Evolutionary conservation across 2,113 vertebrate genomes (phyloP).

Genomic region (Benitochromis conjunctus): DNA sequence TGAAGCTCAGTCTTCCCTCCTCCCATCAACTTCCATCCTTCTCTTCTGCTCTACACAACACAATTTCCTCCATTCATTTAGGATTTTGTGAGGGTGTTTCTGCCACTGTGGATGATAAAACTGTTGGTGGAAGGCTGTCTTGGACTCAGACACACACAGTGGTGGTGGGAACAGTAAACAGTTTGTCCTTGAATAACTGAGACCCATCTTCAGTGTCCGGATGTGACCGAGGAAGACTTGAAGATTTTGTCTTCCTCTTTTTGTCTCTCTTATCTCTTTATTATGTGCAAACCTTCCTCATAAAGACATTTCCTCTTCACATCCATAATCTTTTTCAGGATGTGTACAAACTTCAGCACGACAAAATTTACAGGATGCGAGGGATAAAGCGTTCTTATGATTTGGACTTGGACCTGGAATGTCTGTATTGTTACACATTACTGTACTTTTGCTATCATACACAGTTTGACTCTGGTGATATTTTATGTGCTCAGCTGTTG

Average conservation of each 20-base stretch:
- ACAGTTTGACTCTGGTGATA: not conserved
- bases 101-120: not conserved
- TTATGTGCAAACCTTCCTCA: not conserved
- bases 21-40: not conserved
- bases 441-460: slow-evolving; percentile 11
- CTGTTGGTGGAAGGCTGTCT: not conserved
- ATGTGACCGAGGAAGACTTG: slow-evolving; percentile 2
- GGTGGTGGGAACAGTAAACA: not conserved
- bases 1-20: slow-evolving; percentile 35
- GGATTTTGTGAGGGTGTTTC: not conserved
- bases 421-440: slow-evolving; percentile 4
- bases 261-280: slow-evolving; percentile 30
- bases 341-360: not conserved
- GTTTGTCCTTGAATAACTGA: not conserved
- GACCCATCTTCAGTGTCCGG: not conserved
- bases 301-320: not conserved
- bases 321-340: not conserved
- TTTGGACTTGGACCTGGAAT: slow-evolving; percentile 16
- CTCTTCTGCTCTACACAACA: not conserved
- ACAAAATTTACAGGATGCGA: not conserved
- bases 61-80: not conserved
- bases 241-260: slow-evolving; percentile 34
- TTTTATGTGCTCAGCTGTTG: slow-evolving; percentile 11
- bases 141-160: not conserved
- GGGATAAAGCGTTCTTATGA: not conserved